Conservation (phyloP, 2,797 vertebrate genomes). For the Sylvia borin region DNA sequence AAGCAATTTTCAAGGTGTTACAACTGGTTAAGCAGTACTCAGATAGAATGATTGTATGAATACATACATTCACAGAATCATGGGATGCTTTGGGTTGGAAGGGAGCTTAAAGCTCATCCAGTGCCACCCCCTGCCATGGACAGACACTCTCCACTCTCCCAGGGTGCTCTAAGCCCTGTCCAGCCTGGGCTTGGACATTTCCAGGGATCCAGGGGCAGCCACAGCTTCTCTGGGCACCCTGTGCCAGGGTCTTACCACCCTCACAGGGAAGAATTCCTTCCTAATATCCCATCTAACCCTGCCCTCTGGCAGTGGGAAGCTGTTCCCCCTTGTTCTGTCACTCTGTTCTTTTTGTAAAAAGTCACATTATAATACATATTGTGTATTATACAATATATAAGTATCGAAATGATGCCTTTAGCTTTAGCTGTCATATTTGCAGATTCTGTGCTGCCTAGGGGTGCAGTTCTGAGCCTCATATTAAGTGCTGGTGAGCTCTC, state of each 20-base stretch:
- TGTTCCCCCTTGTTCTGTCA: not conserved
- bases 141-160: not conserved
- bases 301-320: not conserved
- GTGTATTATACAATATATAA: not conserved
- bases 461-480: no score
- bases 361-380: not conserved
- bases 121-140: not conserved
- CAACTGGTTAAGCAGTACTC: not conserved
- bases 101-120: not conserved
- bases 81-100: not conserved
- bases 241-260: not conserved
- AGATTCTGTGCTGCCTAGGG: no score
- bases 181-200: rapidly evolving
- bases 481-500: no score
- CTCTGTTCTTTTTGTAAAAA: not conserved
- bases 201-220: not conserved
- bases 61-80: not conserved
- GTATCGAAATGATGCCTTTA: not conserved
- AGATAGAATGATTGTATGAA: not conserved
- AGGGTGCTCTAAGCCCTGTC: not conserved
- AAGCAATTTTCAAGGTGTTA: not conserved
- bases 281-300: not conserved
- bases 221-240: not conserved
- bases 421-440: no score
- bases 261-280: not conserved